Conservation (phyloP, 2,113 vertebrate genomes). For the Calidris pygmaea region DNA sequence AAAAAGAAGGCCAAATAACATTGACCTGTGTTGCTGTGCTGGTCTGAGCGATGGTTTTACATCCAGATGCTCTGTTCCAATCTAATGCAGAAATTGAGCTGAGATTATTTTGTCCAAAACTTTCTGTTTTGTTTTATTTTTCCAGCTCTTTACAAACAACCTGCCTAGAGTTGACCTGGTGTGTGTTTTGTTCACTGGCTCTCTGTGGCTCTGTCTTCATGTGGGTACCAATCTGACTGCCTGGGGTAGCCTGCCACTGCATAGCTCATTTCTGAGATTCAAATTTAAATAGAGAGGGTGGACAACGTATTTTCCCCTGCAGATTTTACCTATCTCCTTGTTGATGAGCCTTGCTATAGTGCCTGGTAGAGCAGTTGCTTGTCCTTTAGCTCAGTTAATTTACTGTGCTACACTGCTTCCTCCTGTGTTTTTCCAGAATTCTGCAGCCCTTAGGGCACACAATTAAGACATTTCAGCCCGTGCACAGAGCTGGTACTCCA, state of each 20-base stretch:
- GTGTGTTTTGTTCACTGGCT: neutral
- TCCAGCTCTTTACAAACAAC: neutral
- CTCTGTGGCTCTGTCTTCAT: neutral
- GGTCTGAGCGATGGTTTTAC: neutral
- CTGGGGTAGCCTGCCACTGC: rapidly evolving
- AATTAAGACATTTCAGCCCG: neutral
- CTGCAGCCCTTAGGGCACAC: neutral
- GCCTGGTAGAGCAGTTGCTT: neutral
- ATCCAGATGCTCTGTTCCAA: neutral
- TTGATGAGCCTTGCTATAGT: neutral
- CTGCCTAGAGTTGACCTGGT: neutral
- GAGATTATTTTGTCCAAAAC: neutral
- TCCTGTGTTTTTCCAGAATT: neutral
- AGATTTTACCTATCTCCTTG: neutral
- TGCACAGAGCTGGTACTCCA: neutral
- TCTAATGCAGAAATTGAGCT: neutral
- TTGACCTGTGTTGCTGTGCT: neutral
- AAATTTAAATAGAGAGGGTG: neutral
- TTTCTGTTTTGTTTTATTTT: neutral
- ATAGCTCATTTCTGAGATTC: neutral
- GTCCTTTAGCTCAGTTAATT: neutral
- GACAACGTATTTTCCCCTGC: neutral
- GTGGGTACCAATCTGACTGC: neutral
- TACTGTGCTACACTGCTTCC: neutral
- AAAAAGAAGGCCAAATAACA: neutral